These are phyloP conservation scores for Drosophila histrio DNA, from an alignment of 2,888 invertebrate genomes.

Conservation along the genomic window DNA sequence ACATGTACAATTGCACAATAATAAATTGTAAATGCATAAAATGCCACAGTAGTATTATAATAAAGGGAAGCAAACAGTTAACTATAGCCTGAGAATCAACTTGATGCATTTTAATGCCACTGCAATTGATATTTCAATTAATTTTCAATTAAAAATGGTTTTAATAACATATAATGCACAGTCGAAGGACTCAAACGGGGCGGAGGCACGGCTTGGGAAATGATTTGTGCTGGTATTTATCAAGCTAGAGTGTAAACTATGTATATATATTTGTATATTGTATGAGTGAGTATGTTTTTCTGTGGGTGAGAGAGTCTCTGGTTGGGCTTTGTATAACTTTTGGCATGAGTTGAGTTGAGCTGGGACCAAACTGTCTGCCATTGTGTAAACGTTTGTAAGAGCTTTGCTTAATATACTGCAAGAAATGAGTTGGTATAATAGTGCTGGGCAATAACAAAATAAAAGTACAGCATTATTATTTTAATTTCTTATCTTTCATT, in stretches of 20 bases:
- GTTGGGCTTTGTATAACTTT: neutral
- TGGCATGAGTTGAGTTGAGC: neutral
- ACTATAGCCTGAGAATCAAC: slow-evolving; percentile 22
- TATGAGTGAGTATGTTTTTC: neutral
- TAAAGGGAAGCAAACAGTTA: slow-evolving; percentile 31
- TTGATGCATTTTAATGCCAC: slow-evolving; percentile 56
- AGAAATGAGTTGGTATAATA: neutral
- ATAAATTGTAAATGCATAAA: slow-evolving; percentile 62
- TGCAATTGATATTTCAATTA: slow-evolving; percentile 75
- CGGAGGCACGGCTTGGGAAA: neutral
- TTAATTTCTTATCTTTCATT: neutral
- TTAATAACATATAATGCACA: slow-evolving; percentile 53
- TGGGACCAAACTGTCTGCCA: neutral
- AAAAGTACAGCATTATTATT: neutral
- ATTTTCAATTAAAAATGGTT: slow-evolving; percentile 73
- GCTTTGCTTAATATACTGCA: neutral
- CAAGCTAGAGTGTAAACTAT: slow-evolving; percentile 9
- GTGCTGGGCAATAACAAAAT: neutral
- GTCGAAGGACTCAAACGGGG: slow-evolving; percentile 8
- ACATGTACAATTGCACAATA: slow-evolving; percentile 51
- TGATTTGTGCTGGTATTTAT: slow-evolving; percentile 41
- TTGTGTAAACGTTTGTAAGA: neutral
- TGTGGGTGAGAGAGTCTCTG: neutral
- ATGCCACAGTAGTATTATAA: slow-evolving; percentile 57
- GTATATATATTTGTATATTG: neutral